These are phyloP conservation scores for Chaenodraco wilsoni DNA, from an alignment of 2,797 vertebrate species.

Conservation along the genomic window DNA sequence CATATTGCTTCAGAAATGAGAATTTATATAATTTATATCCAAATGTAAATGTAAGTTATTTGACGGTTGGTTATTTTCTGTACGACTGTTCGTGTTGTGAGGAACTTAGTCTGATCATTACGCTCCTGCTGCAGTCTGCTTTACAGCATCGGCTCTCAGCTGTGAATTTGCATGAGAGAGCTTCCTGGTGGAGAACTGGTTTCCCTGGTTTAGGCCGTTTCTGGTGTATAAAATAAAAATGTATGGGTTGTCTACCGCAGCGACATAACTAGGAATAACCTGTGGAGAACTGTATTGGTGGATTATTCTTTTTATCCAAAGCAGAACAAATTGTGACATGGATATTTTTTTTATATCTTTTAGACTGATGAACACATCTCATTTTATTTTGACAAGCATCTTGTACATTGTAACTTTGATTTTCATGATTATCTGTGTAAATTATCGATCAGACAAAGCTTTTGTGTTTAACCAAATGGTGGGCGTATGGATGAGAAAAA, in stretches of 20 bases:
- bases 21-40: conserved; percentile 75
- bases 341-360: conserved; percentile 33
- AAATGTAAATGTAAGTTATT: conserved; percentile 72
- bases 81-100: conserved; percentile 43
- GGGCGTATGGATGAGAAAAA: conserved; percentile 83
- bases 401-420: conserved; percentile 70
- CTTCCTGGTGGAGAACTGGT: conserved; percentile 32
- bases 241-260: conserved; percentile 10
- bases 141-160: conserved; percentile 30
- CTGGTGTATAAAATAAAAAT: conserved; percentile 25
- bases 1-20: conserved; percentile 68
- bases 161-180: conserved; percentile 37
- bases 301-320: conserved; percentile 45
- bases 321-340: conserved; percentile 26
- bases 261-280: conserved; percentile 32
- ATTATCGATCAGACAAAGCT: conserved; percentile 74
- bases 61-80: conserved; percentile 67
- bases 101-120: conserved; percentile 39
- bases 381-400: conserved; percentile 66
- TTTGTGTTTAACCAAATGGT: conserved; percentile 80
- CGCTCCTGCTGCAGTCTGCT: conserved; percentile 22
- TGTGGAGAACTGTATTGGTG: conserved; percentile 34
- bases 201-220: conserved; percentile 10
- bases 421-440: conserved; percentile 73
- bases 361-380: conserved; percentile 46